Conservation (phyloP, 2,888 invertebrate species). For the Eupithecia centaureata region DNA sequence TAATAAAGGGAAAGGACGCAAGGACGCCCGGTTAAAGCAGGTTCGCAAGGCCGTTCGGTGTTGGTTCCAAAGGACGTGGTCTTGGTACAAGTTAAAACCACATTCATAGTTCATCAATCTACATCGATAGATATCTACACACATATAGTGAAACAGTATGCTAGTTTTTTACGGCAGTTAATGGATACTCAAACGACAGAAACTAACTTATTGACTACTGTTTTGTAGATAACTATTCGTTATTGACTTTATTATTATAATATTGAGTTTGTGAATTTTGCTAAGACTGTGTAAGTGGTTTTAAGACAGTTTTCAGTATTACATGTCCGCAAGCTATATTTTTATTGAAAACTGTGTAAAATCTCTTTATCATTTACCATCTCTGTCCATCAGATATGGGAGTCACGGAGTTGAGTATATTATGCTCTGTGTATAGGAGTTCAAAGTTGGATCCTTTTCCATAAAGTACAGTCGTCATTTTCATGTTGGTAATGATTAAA, state of each 20-base stretch:
- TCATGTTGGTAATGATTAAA: not conserved
- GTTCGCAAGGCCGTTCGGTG: slow-evolving; percentile 28
- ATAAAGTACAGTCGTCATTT: not conserved
- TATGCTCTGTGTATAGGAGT: too few species aligned
- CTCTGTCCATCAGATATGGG: not conserved
- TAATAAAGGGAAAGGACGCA: slow-evolving; percentile 35
- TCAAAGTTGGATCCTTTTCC: not conserved
- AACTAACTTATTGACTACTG: not conserved
- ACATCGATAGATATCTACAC: not conserved
- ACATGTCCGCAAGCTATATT: not conserved
- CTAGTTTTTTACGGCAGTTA: not conserved
- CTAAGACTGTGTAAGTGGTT: too few species aligned
- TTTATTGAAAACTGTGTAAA: not conserved
- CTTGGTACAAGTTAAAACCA: not conserved
- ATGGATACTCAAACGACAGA: not conserved
- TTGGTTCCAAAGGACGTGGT: slow-evolving; percentile 4
- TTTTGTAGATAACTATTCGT: not conserved
- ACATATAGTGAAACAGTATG: not conserved
- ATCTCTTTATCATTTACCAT: not conserved
- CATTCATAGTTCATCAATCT: not conserved
- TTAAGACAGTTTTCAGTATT: not conserved
- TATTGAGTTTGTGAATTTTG: too few species aligned
- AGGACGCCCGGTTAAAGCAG: slow-evolving; percentile 32
- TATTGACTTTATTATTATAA: too few species aligned
- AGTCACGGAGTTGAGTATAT: too few species aligned